Percentiles rank a stretch among this genome's conserved stretches.
Conservation (phyloP, 2,888 invertebrate genomes). For the Mayetiola destructor region DNA sequence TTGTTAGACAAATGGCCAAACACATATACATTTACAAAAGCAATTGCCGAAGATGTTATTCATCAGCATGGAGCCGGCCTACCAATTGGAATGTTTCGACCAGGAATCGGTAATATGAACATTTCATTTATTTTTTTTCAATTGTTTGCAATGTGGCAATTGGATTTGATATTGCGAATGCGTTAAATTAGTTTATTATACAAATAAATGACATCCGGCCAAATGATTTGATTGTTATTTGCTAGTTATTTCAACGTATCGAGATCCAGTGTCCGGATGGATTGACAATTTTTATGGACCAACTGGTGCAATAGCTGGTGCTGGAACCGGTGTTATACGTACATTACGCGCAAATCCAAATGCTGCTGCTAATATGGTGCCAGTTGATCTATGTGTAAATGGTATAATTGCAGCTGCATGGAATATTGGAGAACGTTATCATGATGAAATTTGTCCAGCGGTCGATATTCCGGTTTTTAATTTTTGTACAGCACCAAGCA, state of each 20-base stretch:
- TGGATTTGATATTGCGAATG: not conserved
- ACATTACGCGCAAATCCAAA: slow-evolving; percentile 55
- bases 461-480: slow-evolving; percentile 61
- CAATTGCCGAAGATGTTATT: slow-evolving; percentile 67
- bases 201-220: not conserved
- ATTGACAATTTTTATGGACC: slow-evolving; percentile 85
- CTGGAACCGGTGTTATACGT: slow-evolving; percentile 55
- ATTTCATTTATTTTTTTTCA: not conserved
- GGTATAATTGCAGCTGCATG: slow-evolving; percentile 65
- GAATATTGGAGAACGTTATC: slow-evolving; percentile 43
- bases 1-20: slow-evolving; percentile 66
- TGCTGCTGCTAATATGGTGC: slow-evolving; percentile 63
- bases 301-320: slow-evolving; percentile 57
- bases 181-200: not conserved
- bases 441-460: slow-evolving; percentile 5
- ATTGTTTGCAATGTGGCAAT: not conserved
- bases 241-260: slow-evolving; percentile 49
- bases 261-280: slow-evolving; percentile 69
- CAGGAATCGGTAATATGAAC: slow-evolving; percentile 61
- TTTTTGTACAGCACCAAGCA: slow-evolving; percentile 69
- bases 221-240: slow-evolving; percentile 16
- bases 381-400: slow-evolving; percentile 65
- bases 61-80: slow-evolving; percentile 49
- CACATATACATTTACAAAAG: slow-evolving; percentile 85
- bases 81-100: slow-evolving; percentile 70